Evolutionary conservation across 2,113 vertebrate species (phyloP).

Genomic region (Isurus oxyrinchus): DNA sequence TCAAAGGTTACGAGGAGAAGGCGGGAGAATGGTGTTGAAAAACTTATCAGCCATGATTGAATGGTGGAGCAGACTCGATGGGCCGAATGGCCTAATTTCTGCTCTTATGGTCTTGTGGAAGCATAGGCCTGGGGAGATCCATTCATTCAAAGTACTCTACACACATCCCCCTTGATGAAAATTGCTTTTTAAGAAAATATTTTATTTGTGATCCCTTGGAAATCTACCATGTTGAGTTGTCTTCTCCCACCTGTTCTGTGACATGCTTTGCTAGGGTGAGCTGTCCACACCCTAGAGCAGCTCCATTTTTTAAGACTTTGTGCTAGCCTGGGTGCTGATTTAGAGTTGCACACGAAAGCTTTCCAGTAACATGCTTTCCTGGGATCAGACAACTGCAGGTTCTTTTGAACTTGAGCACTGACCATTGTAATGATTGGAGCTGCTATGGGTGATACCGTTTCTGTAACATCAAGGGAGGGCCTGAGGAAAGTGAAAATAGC

Average conservation of each 20-base stretch:
- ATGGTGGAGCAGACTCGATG: too few relatives aligned
- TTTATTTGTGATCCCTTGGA: background rate
- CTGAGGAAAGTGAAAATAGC: background rate
- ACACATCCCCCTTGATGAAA: background rate
- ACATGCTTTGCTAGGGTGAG: background rate
- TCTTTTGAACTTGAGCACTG: background rate
- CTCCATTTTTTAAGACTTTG: background rate
- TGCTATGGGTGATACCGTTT: background rate
- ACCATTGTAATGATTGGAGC: background rate
- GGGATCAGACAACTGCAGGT: background rate
- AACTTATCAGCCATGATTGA: too few relatives aligned
- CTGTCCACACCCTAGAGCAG: background rate
- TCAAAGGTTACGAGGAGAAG: too few relatives aligned
- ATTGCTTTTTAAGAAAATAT: background rate
- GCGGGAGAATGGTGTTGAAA: too few relatives aligned
- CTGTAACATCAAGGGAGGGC: background rate
- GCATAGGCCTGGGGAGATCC: background rate
- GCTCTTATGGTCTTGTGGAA: too few relatives aligned
- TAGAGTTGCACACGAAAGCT: background rate
- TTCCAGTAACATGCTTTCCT: background rate
- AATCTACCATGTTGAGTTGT: background rate
- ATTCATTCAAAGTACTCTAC: background rate
- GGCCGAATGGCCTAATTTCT: too few relatives aligned
- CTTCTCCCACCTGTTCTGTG: background rate
- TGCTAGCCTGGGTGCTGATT: background rate